Base-by-base conservation (phyloP, 1,140 invertebrate species). In the Campoletis sonorensis region DNA sequence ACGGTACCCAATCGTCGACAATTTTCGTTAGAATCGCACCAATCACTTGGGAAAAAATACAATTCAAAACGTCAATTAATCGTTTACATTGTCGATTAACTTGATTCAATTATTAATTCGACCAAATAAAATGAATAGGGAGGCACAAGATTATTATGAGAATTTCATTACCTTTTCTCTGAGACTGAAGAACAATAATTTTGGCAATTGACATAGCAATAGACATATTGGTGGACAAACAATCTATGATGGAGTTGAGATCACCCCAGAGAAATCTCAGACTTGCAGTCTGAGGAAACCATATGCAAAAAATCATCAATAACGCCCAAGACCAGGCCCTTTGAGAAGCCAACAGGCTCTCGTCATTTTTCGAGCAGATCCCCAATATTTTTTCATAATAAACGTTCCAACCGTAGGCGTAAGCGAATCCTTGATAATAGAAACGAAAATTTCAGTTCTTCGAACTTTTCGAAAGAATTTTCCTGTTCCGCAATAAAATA, bases 221-320 rank as follows among this genome's bases (percentile, higher is more conserved):
- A 0, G 84, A 80, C 4, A 85, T 72, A 51, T 85, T 84, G 23
- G 81, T 79, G 0, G 72, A 70, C 54, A 86, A 18, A 61, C 81
- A 84, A 40, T 86, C 79, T 1, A 73, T 76, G 0, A 86, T 76
- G 40, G 71, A 49, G 7, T 83, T 75, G 0, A 81, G 18, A n/a
- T 85, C 49, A 3, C 51, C 72, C 68, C 68, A 81, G n/a, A 85
- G 67, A 15, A 83, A 58, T n/a, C 80, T 26, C 5, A 85, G 16
- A 54, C 82, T 81, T 2, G n/a, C 30, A 13, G 26, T 81, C n/a
- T 85, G 84, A 0, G 84, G 84, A 16, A 58, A 30, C 13, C 37
- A 37, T 18, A 79, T 75, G 10, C 81, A 81, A 0, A 68, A 3
- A 0, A 45, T 13, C 40, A 79, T 77, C 15, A 71, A 40, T 13